Evolutionary conservation across 2,888 invertebrate species (phyloP).

Genomic region (Cristatella mucedo): DNA sequence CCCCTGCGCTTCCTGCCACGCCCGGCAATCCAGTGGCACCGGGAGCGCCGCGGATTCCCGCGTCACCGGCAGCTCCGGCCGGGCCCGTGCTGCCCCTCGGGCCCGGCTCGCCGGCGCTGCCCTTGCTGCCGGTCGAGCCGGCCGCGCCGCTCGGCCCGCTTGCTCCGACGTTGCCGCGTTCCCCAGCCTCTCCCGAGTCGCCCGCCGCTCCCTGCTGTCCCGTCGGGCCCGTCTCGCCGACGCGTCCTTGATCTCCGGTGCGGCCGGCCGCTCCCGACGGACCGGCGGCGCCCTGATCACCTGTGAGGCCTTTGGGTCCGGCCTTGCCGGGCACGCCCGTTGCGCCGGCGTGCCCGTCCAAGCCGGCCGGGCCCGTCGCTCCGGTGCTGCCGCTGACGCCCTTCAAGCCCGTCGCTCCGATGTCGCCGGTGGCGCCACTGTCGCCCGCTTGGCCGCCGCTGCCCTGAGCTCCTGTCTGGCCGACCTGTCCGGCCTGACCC

Average conservation of each 20-base stretch:
- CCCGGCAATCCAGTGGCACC: slow-evolving; percentile 10
- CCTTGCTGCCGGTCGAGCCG: background rate
- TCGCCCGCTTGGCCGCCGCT: slow-evolving; percentile 6
- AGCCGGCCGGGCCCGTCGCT: slow-evolving; percentile 7
- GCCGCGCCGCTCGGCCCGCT: background rate
- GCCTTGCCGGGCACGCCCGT: background rate
- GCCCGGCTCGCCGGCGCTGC: background rate
- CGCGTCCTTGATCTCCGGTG: background rate
- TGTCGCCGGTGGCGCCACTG: slow-evolving; percentile 8
- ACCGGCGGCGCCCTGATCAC: background rate
- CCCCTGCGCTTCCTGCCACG: slow-evolving; percentile 12
- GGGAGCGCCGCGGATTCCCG: slow-evolving; percentile 1
- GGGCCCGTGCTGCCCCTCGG: background rate
- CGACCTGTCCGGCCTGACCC: slow-evolving; percentile 8
- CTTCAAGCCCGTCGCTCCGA: slow-evolving; percentile 7
- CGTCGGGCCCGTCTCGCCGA: background rate
- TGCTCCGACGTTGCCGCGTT: background rate
- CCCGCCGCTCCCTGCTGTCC: background rate
- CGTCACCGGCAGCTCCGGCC: slow-evolving; percentile 3
- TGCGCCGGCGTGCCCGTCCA: slow-evolving; percentile 1
- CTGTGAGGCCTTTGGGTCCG: background rate
- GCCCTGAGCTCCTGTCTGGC: slow-evolving; percentile 3
- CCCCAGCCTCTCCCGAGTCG: slow-evolving; percentile 4
- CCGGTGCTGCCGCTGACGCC: slow-evolving; percentile 8
- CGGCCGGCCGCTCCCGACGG: background rate